Conservation (phyloP, 2,113 vertebrate genomes). For the Trematomus loennbergii region DNA sequence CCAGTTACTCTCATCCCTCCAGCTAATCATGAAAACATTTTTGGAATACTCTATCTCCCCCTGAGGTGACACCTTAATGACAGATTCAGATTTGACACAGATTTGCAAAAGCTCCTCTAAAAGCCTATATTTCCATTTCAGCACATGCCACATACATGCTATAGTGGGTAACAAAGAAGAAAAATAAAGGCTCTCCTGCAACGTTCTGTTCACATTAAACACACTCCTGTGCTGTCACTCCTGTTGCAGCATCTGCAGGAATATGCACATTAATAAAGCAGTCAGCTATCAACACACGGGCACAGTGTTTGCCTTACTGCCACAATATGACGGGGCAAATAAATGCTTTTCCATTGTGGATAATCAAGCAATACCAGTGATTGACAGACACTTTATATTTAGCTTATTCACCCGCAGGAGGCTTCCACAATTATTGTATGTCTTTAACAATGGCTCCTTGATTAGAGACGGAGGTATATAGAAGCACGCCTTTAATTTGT, state of each 20-base stretch:
- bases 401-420: conserved; percentile 13
- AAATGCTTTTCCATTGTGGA: conserved; percentile 18
- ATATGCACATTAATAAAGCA: conserved; percentile 11
- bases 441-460: not conserved
- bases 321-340: conserved; percentile 17
- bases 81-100: conserved; percentile 1
- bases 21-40: conserved; percentile 25
- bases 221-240: conserved; percentile 15
- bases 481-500: not conserved
- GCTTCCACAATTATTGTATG: not conserved
- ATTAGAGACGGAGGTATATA: not conserved
- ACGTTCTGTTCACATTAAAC: conserved; percentile 20
- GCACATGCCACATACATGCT: not conserved
- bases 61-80: not conserved
- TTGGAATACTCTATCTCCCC: not conserved
- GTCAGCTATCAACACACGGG: conserved; percentile 7
- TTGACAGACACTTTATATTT: conserved; percentile 28
- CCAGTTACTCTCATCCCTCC: not conserved
- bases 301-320: conserved; percentile 31
- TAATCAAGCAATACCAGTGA: conserved; percentile 44
- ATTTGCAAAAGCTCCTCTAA: not conserved
- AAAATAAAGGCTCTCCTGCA: not conserved
- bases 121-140: not conserved
- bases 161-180: not conserved
- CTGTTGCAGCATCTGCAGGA: conserved; percentile 9